Evolutionary conservation across 2,888 invertebrate genomes (phyloP).

Genomic region (Eupsilia transversa): DNA sequence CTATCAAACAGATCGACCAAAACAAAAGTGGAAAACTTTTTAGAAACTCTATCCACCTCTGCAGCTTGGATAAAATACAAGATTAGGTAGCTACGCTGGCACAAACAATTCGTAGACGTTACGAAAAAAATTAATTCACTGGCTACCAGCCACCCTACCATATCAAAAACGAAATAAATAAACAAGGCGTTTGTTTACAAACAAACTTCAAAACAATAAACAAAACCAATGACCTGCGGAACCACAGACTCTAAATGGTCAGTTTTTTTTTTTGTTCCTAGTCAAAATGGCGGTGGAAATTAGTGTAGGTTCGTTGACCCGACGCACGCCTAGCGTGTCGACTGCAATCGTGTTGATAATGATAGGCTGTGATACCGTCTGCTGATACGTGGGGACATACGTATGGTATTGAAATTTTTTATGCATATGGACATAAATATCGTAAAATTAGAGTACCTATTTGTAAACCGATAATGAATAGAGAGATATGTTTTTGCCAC

Average conservation of each 20-base stretch:
- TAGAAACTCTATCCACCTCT: background rate
- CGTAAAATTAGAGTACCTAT: background rate
- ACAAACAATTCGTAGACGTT: background rate
- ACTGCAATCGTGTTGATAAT: slow-evolving; percentile 59
- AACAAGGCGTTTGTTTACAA: slow-evolving; percentile 34
- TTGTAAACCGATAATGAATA: background rate
- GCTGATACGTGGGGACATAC: slow-evolving; percentile 34
- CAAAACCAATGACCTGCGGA: slow-evolving; percentile 39
- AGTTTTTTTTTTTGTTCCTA: slow-evolving; percentile 67
- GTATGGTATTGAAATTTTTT: slow-evolving; percentile 29
- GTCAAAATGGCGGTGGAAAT: slow-evolving; percentile 73
- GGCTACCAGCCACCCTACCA: background rate
- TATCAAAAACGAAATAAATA: background rate
- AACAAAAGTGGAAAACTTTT: background rate
- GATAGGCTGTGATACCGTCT: slow-evolving; percentile 47
- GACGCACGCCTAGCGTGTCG: slow-evolving; percentile 59
- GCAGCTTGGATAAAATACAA: background rate
- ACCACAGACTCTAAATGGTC: slow-evolving; percentile 41
- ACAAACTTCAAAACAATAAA: slow-evolving; percentile 13
- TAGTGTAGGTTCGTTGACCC: slow-evolving; percentile 62
- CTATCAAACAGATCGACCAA: background rate
- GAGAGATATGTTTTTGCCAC: background rate
- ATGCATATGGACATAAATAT: background rate
- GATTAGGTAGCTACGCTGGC: background rate
- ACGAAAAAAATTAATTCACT: background rate